These are phyloP conservation scores for Zoanthus gigantus DNA, from an alignment of 92 coral and sea anemone genomes.

Conservation along the genomic window DNA sequence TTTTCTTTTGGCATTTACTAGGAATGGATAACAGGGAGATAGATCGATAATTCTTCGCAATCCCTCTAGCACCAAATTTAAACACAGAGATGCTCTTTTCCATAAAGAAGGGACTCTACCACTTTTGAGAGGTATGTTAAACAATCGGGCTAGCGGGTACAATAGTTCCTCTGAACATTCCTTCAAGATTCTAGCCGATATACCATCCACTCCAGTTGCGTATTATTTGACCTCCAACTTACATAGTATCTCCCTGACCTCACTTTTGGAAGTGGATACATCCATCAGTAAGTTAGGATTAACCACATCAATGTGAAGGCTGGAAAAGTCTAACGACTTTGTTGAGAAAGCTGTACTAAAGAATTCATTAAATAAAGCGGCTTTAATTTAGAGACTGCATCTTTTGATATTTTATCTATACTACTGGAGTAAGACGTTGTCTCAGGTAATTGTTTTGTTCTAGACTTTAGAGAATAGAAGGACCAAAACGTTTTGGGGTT, in stretches of 20 bases:
- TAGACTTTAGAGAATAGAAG: slow-evolving; percentile 50
- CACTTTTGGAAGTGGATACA: slow-evolving; percentile 28
- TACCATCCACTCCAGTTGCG: slow-evolving; percentile 62
- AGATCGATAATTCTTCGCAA: slow-evolving; percentile 54
- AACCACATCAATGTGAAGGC: slow-evolving; percentile 28
- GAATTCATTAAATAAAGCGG: slow-evolving; percentile 56
- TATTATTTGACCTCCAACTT: slow-evolving; percentile 33
- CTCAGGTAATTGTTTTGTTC: slow-evolving; percentile 48
- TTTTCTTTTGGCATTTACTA: slow-evolving; percentile 56
- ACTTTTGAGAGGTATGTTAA: slow-evolving; percentile 22
- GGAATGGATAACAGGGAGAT: slow-evolving; percentile 60
- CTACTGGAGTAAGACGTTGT: slow-evolving; percentile 6
- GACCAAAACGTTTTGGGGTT: slow-evolving; percentile 50
- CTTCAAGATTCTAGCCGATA: slow-evolving; percentile 54
- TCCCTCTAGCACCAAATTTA: slow-evolving; percentile 43
- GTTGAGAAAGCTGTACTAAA: slow-evolving; percentile 33
- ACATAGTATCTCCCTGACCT: slow-evolving; percentile 45
- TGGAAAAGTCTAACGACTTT: slow-evolving; percentile 23
- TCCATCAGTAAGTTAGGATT: slow-evolving; percentile 40
- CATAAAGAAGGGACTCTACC: slow-evolving; percentile 53
- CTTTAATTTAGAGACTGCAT: slow-evolving; percentile 44
- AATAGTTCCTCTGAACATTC: slow-evolving; percentile 47
- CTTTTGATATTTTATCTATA: slow-evolving; percentile 35
- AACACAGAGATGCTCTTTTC: slow-evolving; percentile 51
- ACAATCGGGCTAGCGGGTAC: slow-evolving; percentile 27